These are phyloP conservation scores for Cylloceria caligata DNA, from an alignment of 2,888 invertebrate species.

Conservation along the genomic window DNA sequence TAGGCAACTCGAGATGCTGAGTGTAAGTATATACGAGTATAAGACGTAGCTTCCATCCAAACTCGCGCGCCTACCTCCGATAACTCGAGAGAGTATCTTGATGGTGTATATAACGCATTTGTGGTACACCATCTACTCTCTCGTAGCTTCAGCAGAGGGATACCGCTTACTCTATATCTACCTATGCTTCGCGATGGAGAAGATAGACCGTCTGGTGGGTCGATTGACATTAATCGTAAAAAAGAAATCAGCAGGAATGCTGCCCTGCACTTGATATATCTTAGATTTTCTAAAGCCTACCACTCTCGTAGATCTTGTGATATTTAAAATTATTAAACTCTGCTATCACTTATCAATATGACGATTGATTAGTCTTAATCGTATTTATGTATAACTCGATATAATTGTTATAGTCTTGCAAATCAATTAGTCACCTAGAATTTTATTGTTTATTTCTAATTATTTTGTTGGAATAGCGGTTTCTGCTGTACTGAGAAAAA, in stretches of 20 bases:
- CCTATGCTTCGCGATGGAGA: not conserved
- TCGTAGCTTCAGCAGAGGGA: constrained; percentile 10
- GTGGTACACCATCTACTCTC: constrained; percentile 34
- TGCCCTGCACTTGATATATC: constrained; percentile 2
- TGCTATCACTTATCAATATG: not conserved
- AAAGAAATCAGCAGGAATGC: constrained; percentile 23
- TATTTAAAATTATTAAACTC: not conserved
- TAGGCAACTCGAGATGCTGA: constrained; percentile 31
- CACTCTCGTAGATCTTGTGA: not conserved
- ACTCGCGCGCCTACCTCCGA: constrained; percentile 30
- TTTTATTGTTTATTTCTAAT: too few species aligned
- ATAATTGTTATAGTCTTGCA: too few species aligned
- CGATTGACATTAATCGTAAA: constrained; percentile 53
- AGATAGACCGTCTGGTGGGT: not conserved
- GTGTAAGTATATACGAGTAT: constrained; percentile 33
- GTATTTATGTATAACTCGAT: too few species aligned
- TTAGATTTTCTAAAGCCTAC: not conserved
- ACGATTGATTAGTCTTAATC: too few species aligned
- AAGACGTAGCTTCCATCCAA: constrained; percentile 38
- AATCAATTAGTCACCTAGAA: too few species aligned
- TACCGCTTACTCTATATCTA: constrained; percentile 22
- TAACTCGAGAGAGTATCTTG: constrained; percentile 51
- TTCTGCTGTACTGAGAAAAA: too few species aligned
- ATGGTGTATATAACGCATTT: constrained; percentile 35
- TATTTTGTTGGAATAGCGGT: too few species aligned